Percentiles rank a stretch among this genome's conserved stretches.
Evolutionary conservation across 37 sponge, comb jelly and placozoan genomes (phyloP).

Genomic region (Tethya wilhelma): DNA sequence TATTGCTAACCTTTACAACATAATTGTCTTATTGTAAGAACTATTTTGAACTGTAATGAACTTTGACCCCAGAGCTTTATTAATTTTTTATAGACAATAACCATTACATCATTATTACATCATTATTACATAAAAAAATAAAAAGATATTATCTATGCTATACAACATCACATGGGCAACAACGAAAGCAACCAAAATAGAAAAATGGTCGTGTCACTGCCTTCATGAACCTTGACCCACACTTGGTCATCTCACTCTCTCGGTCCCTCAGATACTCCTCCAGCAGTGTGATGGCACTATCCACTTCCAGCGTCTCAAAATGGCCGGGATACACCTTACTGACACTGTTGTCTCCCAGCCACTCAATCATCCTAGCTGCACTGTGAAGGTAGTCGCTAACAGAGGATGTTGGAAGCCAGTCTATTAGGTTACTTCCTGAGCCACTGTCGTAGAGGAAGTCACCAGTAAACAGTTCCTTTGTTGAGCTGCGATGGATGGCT

Average conservation of each 20-base stretch:
- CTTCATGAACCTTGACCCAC: not conserved
- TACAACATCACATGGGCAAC: constrained; percentile 8
- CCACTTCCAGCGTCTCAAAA: not conserved
- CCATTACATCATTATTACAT: too few species aligned
- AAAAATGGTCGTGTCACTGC: not conserved
- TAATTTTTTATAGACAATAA: too few species aligned
- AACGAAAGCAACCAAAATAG: constrained; percentile 1
- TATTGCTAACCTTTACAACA: too few species aligned
- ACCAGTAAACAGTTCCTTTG: constrained; percentile 1
- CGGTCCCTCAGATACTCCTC: not conserved
- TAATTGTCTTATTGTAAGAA: too few species aligned
- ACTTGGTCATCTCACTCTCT: not conserved
- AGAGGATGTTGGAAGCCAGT: constrained; percentile 11
- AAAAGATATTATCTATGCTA: too few species aligned
- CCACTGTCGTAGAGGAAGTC: constrained; percentile 14
- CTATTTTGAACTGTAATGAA: too few species aligned
- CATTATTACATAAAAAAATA: too few species aligned
- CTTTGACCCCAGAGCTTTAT: too few species aligned
- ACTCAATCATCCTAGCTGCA: constrained; percentile 1
- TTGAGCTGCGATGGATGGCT: not conserved
- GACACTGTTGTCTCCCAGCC: not conserved
- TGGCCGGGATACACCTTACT: not conserved
- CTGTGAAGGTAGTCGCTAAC: not conserved
- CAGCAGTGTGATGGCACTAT: not conserved
- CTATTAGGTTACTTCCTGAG: not conserved